Evolutionary conservation across 2,797 vertebrate species (phyloP).

Genomic region (Anas bahamensis): DNA sequence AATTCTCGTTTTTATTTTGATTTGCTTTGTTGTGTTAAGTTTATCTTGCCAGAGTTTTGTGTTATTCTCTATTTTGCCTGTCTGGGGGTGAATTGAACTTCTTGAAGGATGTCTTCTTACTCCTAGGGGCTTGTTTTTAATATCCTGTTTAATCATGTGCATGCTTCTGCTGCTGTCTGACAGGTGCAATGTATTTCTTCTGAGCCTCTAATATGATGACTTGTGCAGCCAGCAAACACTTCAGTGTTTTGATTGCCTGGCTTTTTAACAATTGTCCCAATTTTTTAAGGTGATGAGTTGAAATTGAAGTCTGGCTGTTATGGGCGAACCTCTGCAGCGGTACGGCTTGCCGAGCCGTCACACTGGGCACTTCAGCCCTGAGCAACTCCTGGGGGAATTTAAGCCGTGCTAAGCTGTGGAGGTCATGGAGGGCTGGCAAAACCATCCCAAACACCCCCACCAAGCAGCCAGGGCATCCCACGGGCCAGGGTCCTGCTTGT

Average conservation of each 20-base stretch:
- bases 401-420: background rate
- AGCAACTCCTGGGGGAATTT: background rate
- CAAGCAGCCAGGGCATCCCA: background rate
- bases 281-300: constrained; percentile 18
- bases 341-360: background rate
- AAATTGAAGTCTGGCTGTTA: background rate
- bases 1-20: background rate
- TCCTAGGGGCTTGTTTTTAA: constrained; percentile 45
- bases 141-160: constrained; percentile 46
- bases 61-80: constrained; percentile 26
- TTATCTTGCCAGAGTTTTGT: constrained; percentile 39
- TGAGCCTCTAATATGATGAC: background rate
- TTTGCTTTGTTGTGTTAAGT: constrained; percentile 16
- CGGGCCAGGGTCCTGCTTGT: background rate
- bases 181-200: constrained; percentile 28
- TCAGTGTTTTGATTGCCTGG: background rate
- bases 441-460: no score
- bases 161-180: background rate
- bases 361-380: background rate
- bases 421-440: background rate
- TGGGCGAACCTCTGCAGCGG: accelerated
- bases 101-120: constrained; percentile 25
- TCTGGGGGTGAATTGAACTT: background rate
- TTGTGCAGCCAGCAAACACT: background rate
- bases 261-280: background rate